Percentiles rank a stretch among this genome's conserved stretches.
Evolutionary conservation across 2,888 invertebrate genomes (phyloP).

Genomic region (Rhingia rostrata): DNA sequence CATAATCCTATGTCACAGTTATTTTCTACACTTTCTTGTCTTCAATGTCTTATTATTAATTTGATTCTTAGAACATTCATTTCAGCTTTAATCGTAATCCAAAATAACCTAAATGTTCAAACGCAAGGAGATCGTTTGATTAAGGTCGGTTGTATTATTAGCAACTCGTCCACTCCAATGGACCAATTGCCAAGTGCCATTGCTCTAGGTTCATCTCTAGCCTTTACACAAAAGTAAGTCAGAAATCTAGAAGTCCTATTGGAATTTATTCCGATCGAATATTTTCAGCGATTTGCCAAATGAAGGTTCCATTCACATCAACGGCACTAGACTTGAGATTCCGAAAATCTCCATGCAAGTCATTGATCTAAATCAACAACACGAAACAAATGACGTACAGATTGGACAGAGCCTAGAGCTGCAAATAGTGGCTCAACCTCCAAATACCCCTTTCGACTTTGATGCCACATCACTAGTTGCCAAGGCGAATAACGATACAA

Average conservation of each 20-base stretch:
- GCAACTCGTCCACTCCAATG: slow-evolving; percentile 80
- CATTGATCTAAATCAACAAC: slow-evolving; percentile 84
- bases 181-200: slow-evolving; percentile 83
- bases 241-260: background rate
- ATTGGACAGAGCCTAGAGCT: slow-evolving; percentile 88
- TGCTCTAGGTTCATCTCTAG: slow-evolving; percentile 85
- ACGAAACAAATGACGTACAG: slow-evolving; percentile 86
- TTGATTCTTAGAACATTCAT: slow-evolving; percentile 86
- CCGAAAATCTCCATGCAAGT: slow-evolving; percentile 84
- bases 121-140: slow-evolving; percentile 92
- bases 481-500: slow-evolving; percentile 89
- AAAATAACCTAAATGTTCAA: slow-evolving; percentile 93
- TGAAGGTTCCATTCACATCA: slow-evolving; percentile 82
- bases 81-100: slow-evolving; percentile 90
- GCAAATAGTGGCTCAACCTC: slow-evolving; percentile 85
- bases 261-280: no score
- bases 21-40: no score
- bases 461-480: slow-evolving; percentile 91
- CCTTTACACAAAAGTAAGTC: slow-evolving; percentile 84
- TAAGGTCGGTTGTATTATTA: slow-evolving; percentile 90
- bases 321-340: slow-evolving; percentile 74
- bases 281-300: slow-evolving; percentile 81
- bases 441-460: slow-evolving; percentile 85
- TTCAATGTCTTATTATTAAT: no score
- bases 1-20: no score